phyloP scores from a whole-genome alignment of 2,888 invertebrate species.

The Cantharis nigra region DNA sequence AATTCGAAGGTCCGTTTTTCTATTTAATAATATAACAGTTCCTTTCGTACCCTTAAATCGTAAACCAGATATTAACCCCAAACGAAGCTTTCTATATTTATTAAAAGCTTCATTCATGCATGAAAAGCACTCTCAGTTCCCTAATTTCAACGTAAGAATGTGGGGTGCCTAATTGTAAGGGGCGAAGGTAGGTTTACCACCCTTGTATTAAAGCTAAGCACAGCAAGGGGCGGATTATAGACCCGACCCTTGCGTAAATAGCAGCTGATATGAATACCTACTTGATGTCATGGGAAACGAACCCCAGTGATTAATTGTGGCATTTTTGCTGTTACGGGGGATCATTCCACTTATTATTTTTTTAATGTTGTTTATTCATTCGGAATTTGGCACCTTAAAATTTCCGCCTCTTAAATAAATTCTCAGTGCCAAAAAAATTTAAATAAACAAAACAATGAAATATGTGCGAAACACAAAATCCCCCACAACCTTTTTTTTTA shows the following conservation, averaged over 20 bases:
- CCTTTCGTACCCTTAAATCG: not conserved
- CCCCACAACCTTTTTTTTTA: not conserved
- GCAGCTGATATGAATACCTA: slow-evolving; percentile 46
- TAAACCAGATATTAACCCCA: slow-evolving; percentile 9
- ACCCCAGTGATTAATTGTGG: slow-evolving; percentile 13
- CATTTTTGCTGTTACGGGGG: not conserved
- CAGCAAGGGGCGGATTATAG: slow-evolving; percentile 42
- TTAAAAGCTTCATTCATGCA: slow-evolving; percentile 19
- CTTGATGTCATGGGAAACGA: slow-evolving; percentile 39
- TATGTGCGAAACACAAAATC: not conserved
- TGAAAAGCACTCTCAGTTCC: slow-evolving; percentile 19
- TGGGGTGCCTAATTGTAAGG: slow-evolving; percentile 46
- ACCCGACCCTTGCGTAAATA: slow-evolving; percentile 40
- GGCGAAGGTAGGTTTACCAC: slow-evolving; percentile 43
- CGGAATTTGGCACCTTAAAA: not conserved
- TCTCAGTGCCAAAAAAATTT: not conserved
- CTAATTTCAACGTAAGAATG: slow-evolving; percentile 32
- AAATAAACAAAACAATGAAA: not conserved
- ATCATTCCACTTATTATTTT: not conserved
- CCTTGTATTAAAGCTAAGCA: slow-evolving; percentile 47
- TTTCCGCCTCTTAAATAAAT: not conserved
- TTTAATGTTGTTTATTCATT: not conserved
- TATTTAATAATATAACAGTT: not conserved
- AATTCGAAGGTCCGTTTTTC: not conserved
- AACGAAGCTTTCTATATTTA: slow-evolving; percentile 14